A percentile compares a stretch with the other conserved stretches of the same genome.
Conservation (phyloP, 1,140 invertebrate genomes). For the Cecropterus lyciades region DNA sequence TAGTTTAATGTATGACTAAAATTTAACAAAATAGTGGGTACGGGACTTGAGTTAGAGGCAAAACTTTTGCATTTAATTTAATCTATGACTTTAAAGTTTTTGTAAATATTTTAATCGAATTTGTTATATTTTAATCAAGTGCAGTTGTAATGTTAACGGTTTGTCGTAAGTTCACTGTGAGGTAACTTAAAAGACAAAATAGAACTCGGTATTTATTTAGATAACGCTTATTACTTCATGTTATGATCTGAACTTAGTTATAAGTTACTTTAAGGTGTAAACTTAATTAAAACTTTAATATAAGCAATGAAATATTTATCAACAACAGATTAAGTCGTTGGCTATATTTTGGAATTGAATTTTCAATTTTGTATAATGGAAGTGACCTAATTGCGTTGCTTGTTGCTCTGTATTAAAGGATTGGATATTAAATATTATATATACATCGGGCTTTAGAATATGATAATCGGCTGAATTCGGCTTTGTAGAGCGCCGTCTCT, state of each 20-base stretch:
- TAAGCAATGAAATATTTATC: background rate
- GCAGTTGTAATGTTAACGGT: slow-evolving; percentile 21
- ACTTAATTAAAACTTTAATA: no score
- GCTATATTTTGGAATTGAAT: no score
- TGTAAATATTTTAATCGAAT: slow-evolving; percentile 33
- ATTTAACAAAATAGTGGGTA: no score
- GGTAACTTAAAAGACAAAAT: slow-evolving; percentile 36
- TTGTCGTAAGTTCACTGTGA: slow-evolving; percentile 25
- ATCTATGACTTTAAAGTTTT: slow-evolving; percentile 22
- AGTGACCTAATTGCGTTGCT: no score
- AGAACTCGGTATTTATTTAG: slow-evolving; percentile 40
- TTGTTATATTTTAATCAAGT: slow-evolving; percentile 19
- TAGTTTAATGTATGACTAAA: no score
- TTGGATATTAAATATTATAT: no score
- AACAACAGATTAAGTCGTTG: background rate
- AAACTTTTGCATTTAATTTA: slow-evolving; percentile 20
- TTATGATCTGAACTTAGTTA: slow-evolving; percentile 49
- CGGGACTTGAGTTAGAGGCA: no score
- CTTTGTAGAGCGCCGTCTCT: no score
- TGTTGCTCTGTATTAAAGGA: no score
- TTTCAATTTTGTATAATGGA: no score
- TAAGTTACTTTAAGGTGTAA: slow-evolving; percentile 28
- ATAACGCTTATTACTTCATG: slow-evolving; percentile 45
- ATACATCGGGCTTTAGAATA: no score
- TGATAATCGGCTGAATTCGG: no score